Percentiles rank a stretch among this genome's conserved stretches.
Evolutionary conservation across 2,797 vertebrate species (phyloP).

Genomic region (Typhlichthys eigenmanni): DNA sequence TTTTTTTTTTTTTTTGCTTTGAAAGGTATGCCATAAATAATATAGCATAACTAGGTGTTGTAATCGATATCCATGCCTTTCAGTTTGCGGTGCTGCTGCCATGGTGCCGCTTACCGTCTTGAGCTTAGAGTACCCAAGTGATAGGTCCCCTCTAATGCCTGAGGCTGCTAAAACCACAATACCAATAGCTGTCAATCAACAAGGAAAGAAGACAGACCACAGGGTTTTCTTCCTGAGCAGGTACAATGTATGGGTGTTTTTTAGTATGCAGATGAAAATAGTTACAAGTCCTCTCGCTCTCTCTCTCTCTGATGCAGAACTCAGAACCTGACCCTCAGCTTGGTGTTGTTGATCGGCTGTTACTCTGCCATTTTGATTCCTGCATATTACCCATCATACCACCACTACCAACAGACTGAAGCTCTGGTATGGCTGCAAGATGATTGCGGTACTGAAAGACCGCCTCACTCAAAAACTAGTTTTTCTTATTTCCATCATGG

Average conservation of each 20-base stretch:
- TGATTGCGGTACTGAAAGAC: background rate
- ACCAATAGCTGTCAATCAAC: slow-evolving; percentile 24
- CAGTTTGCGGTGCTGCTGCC: slow-evolving; percentile 25
- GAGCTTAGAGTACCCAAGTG: slow-evolving; percentile 56
- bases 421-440: slow-evolving; percentile 52
- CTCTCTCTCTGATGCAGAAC: slow-evolving; percentile 45
- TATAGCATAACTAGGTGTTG: too few species aligned
- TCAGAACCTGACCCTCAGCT: slow-evolving; percentile 66
- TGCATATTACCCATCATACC: slow-evolving; percentile 62
- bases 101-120: slow-evolving; percentile 68
- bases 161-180: slow-evolving; percentile 41
- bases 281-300: background rate
- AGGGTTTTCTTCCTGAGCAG: slow-evolving; percentile 68
- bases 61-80: background rate
- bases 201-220: slow-evolving; percentile 29
- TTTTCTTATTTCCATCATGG: background rate
- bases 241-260: slow-evolving; percentile 29
- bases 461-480: too few species aligned
- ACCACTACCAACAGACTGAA: slow-evolving; percentile 48
- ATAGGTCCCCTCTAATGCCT: slow-evolving; percentile 54
- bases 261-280: background rate
- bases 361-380: slow-evolving; percentile 77
- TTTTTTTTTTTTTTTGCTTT: background rate
- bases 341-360: slow-evolving; percentile 69
- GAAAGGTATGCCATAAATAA: too few species aligned